Conservation (phyloP, 1,140 invertebrate genomes). For the Cyphomyrmex costatus region DNA sequence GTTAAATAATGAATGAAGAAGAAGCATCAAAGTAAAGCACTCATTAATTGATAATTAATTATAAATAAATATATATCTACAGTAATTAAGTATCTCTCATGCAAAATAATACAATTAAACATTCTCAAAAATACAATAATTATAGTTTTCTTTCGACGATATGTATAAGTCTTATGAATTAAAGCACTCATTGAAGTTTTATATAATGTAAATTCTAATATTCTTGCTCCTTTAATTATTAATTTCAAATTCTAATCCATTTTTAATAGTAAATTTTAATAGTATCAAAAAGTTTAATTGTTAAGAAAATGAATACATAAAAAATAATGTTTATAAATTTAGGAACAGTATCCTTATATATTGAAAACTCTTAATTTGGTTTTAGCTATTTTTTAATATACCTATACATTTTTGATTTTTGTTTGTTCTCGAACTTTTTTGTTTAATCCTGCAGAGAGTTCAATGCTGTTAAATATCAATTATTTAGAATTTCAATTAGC, state of each 20-base stretch:
- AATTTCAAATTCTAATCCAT: neutral
- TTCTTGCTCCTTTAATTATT: neutral
- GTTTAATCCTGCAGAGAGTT: neutral
- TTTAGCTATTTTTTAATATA: neutral
- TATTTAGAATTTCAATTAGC: neutral
- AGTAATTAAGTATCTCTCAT: neutral
- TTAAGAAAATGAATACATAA: neutral
- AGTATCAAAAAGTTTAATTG: neutral
- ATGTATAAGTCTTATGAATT: neutral
- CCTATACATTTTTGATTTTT: neutral
- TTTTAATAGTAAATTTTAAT: neutral
- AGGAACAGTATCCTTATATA: neutral
- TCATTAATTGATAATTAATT: neutral
- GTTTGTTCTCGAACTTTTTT: neutral
- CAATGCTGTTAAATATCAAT: neutral
- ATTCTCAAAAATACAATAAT: neutral
- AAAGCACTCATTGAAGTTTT: neutral
- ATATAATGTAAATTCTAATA: neutral
- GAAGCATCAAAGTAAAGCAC: constrained; percentile 9
- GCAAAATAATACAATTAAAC: neutral
- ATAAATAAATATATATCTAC: constrained; percentile 6
- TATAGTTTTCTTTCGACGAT: neutral
- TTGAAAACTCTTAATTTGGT: neutral
- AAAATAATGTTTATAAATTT: neutral
- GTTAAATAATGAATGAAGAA: constrained; percentile 37